phyloP scores from a whole-genome alignment of 2,113 vertebrate species.

The Marcusenius ussheri region DNA sequence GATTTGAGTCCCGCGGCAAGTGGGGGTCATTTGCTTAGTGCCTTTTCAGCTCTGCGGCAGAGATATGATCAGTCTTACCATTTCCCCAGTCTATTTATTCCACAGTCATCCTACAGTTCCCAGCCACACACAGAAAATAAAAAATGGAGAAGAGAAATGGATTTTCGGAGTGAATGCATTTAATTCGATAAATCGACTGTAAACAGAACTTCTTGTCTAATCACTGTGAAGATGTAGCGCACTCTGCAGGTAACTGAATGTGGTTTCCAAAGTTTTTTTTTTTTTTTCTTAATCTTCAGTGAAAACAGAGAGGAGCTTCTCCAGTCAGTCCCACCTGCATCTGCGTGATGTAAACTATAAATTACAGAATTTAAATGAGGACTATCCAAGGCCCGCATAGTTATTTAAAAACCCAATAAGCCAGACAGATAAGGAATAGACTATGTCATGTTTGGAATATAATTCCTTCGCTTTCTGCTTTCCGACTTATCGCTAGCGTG shows the following conservation, averaged over 20 bases:
- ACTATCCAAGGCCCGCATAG: not conserved
- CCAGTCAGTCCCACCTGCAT: not conserved
- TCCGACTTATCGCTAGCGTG: not conserved
- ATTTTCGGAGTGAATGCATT: not conserved
- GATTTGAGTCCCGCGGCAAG: not conserved
- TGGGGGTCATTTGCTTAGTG: not conserved
- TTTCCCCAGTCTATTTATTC: constrained; percentile 5
- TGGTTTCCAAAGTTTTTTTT: not conserved
- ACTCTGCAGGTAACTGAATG: not conserved
- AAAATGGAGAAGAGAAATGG: not conserved
- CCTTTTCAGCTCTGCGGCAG: not conserved
- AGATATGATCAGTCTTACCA: not conserved
- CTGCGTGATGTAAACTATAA: constrained; percentile 7
- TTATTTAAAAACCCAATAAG: constrained; percentile 13
- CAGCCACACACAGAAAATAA: constrained; percentile 5
- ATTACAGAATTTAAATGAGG: constrained; percentile 13
- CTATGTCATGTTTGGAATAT: not conserved
- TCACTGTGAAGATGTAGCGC: not conserved
- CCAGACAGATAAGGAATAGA: constrained; percentile 8
- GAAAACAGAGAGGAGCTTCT: not conserved
- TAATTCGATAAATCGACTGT: constrained; percentile 1
- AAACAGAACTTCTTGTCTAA: constrained; percentile 2
- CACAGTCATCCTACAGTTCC: not conserved
- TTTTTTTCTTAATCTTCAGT: not conserved
- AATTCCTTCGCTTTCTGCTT: not conserved